Base-by-base conservation (phyloP, 2,797 vertebrate genomes). In the Oreortyx pictus region DNA sequence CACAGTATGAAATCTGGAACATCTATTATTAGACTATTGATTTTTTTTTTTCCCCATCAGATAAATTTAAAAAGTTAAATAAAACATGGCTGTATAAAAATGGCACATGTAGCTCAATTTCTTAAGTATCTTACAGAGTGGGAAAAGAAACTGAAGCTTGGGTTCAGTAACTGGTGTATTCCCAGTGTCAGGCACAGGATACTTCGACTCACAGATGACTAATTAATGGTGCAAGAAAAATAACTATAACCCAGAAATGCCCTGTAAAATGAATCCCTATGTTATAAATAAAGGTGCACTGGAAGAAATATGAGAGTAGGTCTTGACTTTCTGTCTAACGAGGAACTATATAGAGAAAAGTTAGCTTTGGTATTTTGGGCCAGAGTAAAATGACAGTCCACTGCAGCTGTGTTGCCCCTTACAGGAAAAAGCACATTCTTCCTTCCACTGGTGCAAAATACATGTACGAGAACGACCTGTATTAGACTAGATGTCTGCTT, bases 11-110 rank as follows among this genome's bases (percentile, higher is more conserved):
- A 92, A 82, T 86, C 54, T 59, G 8, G 50, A 90, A 75, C 49
- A 52, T 50, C 88, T 96, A 82, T 94, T 95, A 72, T 93, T 95
- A 94, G 70, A 50, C n/a, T n/a, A 90, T 70, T 92, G 92, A 84
- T 93, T 84, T 81, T 71, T 47, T 46, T 46, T 52, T 41, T 59
- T 84, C 71, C 9, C 22, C 7, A 68, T 78, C 59, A 73, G 82
- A 44, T 90, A 87, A 59, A 83, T 82, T 81, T 78, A 22, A 47
- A 50, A 90, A 93, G 57, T 75, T 87, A 92, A 90, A 87, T 87
- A 71, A 95, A 89, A 70, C 12, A 72, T 31, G 27, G 19, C 43
- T 62, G n/a, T 46, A 60, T 22, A 77, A 86, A 88, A 75, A 35
- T 17, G 14, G 65, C 59, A 80, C 56, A 75, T 31, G 14, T 89